Evolutionary conservation across 2,797 vertebrate species (phyloP).

Genomic region (Margarornis squamiger): DNA sequence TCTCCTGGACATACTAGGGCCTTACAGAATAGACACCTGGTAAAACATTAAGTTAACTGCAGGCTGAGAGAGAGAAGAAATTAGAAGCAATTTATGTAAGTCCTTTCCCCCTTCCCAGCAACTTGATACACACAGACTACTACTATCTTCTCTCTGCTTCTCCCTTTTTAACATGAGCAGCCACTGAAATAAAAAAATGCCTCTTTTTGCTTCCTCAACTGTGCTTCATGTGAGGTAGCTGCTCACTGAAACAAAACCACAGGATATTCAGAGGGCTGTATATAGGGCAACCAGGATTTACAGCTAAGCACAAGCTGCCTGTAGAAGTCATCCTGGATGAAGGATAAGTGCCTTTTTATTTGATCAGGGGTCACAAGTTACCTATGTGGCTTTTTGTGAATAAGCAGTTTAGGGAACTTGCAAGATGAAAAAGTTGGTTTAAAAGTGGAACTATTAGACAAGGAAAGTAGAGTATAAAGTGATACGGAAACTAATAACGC

Average conservation of each 20-base stretch:
- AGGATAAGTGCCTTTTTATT: slow-evolving; percentile 14
- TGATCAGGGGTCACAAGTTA: slow-evolving; percentile 7
- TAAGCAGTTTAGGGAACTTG: neutral
- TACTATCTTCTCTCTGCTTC: neutral
- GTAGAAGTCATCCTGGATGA: slow-evolving; percentile 31
- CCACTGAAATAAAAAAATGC: neutral
- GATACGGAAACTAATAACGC: neutral
- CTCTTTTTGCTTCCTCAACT: neutral
- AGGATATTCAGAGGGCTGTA: neutral
- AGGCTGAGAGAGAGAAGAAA: neutral
- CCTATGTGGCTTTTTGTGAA: neutral
- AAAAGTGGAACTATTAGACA: neutral
- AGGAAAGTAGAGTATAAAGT: neutral
- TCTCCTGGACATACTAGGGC: neutral
- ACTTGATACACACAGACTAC: neutral
- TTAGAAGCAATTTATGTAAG: neutral
- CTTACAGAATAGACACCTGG: neutral
- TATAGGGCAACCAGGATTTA: slow-evolving; percentile 59
- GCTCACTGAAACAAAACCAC: neutral
- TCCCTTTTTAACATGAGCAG: neutral
- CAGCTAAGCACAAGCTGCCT: slow-evolving; percentile 46
- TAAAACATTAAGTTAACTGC: neutral
- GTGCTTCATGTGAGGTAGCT: neutral
- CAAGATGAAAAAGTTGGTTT: neutral
- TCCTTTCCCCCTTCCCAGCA: neutral